Evolutionary conservation across 2,113 vertebrate species (phyloP).

Genomic region (Grus americana): DNA sequence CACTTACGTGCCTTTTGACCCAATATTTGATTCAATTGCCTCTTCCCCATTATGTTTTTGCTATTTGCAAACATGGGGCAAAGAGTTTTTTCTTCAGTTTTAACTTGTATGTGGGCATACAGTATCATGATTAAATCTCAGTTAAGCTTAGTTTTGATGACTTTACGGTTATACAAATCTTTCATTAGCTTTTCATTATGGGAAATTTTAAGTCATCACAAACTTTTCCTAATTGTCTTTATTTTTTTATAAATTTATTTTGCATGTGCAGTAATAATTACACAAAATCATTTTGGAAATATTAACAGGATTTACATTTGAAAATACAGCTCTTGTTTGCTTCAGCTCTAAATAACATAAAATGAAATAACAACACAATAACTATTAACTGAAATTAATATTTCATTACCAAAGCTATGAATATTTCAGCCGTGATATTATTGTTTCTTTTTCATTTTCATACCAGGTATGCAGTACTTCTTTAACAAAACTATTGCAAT

Average conservation of each 20-base stretch:
- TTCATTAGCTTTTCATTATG: background rate
- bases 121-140: background rate
- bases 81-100: accelerated
- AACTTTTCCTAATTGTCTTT: background rate
- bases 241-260: background rate
- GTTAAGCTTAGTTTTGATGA: background rate
- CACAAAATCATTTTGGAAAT: background rate
- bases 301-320: background rate
- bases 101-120: background rate
- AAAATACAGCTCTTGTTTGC: background rate
- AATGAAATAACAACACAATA: background rate
- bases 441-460: background rate
- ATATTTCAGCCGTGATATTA: background rate
- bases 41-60: background rate
- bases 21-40: background rate
- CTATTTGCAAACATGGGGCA: background rate
- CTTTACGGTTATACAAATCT: background rate
- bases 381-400: background rate
- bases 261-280: background rate
- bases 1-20: background rate
- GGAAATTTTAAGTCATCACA: background rate
- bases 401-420: background rate
- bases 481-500: background rate
- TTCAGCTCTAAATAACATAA: background rate
- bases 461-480: background rate